Percentiles rank a stretch among this genome's conserved stretches.
Conservation (phyloP, 64 coral and sea anemone species). For the Dendronephthya gigantea region DNA sequence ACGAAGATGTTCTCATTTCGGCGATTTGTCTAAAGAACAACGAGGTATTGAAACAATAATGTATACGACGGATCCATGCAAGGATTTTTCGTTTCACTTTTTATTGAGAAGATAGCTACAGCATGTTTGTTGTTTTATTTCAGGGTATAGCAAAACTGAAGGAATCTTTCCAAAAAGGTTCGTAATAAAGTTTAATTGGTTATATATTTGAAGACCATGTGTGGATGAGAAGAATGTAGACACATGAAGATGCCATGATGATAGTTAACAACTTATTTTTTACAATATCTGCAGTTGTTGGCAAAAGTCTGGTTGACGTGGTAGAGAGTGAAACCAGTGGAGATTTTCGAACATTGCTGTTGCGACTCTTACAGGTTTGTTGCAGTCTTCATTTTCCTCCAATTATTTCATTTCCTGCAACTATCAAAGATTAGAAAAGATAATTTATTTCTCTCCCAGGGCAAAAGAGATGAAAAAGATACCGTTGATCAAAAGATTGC, state of each 20-base stretch:
- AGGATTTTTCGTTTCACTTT: background rate
- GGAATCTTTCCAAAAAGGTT: background rate
- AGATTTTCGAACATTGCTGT: slow-evolving; percentile 61
- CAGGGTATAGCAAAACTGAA: background rate
- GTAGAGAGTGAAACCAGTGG: slow-evolving; percentile 73
- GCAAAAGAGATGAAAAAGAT: background rate
- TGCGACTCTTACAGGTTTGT: slow-evolving; percentile 49
- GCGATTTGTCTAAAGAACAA: background rate
- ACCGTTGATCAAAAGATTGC: background rate
- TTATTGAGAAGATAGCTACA: background rate
- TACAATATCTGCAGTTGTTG: background rate
- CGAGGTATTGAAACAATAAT: background rate
- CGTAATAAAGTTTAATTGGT: background rate
- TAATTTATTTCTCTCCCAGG: background rate
- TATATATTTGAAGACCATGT: too few species aligned
- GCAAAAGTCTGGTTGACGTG: slow-evolving; percentile 40
- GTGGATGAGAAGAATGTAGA: too few species aligned
- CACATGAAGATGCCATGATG: too few species aligned
- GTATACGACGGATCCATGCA: background rate
- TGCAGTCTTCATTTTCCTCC: too few species aligned
- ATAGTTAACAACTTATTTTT: too few species aligned
- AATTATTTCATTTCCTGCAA: background rate
- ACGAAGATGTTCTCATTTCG: background rate
- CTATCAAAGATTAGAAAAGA: background rate
- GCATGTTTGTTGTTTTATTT: background rate